These are phyloP conservation scores for Urechis unicinctus DNA, from an alignment of 2,888 invertebrate genomes.

Conservation along the genomic window DNA sequence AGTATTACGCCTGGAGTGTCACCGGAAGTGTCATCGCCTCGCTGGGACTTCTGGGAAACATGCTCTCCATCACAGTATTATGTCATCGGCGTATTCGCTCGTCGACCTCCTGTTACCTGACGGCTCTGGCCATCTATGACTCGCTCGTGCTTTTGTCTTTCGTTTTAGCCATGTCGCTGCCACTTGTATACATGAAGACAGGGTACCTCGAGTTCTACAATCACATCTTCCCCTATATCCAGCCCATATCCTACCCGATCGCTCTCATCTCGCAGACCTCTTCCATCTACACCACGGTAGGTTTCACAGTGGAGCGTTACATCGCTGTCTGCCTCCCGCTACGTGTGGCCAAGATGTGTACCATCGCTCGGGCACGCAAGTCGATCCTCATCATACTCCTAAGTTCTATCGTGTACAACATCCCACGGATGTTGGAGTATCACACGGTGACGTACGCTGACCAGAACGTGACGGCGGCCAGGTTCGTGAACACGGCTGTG, in stretches of 20 bases:
- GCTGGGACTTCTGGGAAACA: slow-evolving; percentile 55
- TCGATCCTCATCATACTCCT: slow-evolving; percentile 76
- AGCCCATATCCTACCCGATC: slow-evolving; percentile 68
- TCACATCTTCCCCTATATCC: slow-evolving; percentile 66
- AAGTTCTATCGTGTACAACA: slow-evolving; percentile 79
- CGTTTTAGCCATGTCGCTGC: slow-evolving; percentile 38
- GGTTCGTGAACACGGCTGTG: slow-evolving; percentile 28
- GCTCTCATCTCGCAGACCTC: slow-evolving; percentile 85
- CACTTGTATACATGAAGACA: slow-evolving; percentile 61
- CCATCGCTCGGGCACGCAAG: slow-evolving; percentile 75
- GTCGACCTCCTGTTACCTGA: slow-evolving; percentile 88
- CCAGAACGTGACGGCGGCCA: slow-evolving; percentile 24
- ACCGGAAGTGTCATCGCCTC: slow-evolving; percentile 85
- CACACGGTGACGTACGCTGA: slow-evolving; percentile 18
- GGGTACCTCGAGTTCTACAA: slow-evolving; percentile 66
- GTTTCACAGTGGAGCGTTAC: slow-evolving; percentile 75
- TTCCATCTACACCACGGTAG: slow-evolving; percentile 76
- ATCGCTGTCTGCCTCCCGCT: slow-evolving; percentile 73
- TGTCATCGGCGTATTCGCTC: slow-evolving; percentile 79
- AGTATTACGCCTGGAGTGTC: slow-evolving; percentile 72
- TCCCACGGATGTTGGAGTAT: slow-evolving; percentile 60
- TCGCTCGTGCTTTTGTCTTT: slow-evolving; percentile 71
- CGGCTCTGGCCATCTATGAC: slow-evolving; percentile 89
- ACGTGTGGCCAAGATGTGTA: slow-evolving; percentile 81
- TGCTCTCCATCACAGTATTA: slow-evolving; percentile 43